Evolutionary conservation across 1,140 invertebrate species (phyloP).

Genomic region (Thaumatotibia leucotreta): DNA sequence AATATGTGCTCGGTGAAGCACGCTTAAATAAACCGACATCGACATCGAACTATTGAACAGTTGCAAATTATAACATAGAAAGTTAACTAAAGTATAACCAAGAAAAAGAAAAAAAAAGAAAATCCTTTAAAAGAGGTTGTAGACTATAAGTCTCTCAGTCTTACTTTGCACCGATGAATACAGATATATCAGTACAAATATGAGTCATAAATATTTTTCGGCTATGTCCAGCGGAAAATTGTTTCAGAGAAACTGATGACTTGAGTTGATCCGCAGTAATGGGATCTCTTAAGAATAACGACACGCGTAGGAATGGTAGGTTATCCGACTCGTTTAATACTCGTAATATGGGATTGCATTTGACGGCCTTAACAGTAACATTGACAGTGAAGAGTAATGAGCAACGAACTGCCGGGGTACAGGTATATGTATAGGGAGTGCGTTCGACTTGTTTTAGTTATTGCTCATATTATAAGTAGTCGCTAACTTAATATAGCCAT

Average conservation of each 20-base stretch:
- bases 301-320: background rate
- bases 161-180: too few relatives aligned
- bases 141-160: too few relatives aligned
- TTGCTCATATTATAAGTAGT: background rate
- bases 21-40: too few relatives aligned
- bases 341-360: background rate
- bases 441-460: background rate
- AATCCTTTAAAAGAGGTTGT: too few relatives aligned
- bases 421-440: background rate
- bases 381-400: conserved; percentile 4
- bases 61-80: too few relatives aligned
- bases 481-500: too few relatives aligned
- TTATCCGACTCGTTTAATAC: background rate
- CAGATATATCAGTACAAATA: too few relatives aligned
- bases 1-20: too few relatives aligned
- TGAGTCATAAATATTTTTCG: too few relatives aligned
- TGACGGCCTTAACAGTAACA: conserved; percentile 1
- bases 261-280: background rate
- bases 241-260: background rate
- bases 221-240: background rate
- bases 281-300: background rate
- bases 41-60: too few relatives aligned
- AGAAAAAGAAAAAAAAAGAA: too few relatives aligned
- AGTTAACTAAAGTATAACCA: too few relatives aligned
- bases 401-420: background rate